A percentile compares a stretch with the other conserved stretches of the same genome.
phyloP scores from a whole-genome alignment of 2,113 vertebrate genomes.

The Pelobates fuscus region DNA sequence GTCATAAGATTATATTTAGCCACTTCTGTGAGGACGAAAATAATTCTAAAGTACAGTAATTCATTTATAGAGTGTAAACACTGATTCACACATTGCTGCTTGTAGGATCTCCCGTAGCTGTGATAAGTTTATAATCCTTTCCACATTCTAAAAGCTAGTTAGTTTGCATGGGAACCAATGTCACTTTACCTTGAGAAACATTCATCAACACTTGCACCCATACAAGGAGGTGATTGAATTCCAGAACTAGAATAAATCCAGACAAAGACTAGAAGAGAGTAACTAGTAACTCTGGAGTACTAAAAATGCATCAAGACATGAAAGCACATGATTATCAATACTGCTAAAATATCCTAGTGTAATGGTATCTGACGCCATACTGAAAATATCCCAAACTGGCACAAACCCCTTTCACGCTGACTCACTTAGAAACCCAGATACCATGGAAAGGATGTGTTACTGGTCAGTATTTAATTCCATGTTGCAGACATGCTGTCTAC shows the following conservation, averaged over 20 bases:
- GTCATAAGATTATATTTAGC: background rate
- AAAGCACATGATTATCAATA: conserved; percentile 3
- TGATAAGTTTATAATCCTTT: background rate
- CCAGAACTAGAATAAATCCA: background rate
- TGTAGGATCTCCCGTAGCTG: background rate
- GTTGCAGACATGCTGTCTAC: background rate
- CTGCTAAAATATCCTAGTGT: background rate
- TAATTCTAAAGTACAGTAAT: background rate
- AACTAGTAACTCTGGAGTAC: background rate
- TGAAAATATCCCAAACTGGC: background rate
- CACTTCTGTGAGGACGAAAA: background rate
- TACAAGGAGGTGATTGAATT: too few species aligned
- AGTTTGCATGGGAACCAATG: too few species aligned
- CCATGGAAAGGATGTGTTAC: background rate
- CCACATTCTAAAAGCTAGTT: too few species aligned
- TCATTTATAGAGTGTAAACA: background rate
- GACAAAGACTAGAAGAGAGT: background rate
- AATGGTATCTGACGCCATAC: conserved; percentile 4
- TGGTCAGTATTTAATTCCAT: background rate
- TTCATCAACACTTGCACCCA: too few species aligned
- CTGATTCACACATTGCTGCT: background rate
- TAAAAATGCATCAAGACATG: background rate
- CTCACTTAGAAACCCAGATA: background rate
- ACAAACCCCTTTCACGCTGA: background rate
- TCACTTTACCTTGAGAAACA: too few species aligned